A percentile compares a stretch with the other conserved stretches of the same genome.
Evolutionary conservation across 2,113 vertebrate genomes (phyloP).

Genomic region (Microcebus ravelobensis): DNA sequence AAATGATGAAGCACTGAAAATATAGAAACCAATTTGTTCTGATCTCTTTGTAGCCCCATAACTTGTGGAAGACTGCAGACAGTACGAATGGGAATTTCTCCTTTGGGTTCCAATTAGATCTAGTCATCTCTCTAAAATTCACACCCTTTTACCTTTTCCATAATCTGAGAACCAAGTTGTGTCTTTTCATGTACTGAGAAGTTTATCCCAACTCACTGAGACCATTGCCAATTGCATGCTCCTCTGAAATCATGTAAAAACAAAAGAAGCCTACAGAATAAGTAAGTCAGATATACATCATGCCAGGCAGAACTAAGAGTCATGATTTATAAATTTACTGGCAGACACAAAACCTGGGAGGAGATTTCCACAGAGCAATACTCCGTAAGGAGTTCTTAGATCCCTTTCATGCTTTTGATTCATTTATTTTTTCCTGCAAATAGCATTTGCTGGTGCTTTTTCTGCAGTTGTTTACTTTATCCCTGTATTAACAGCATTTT

Average conservation of each 20-base stretch:
- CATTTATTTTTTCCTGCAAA: background rate
- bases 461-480: background rate
- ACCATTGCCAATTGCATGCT: fast-evolving
- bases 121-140: fast-evolving
- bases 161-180: background rate
- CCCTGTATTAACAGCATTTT: background rate
- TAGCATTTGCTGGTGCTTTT: fast-evolving
- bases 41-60: background rate
- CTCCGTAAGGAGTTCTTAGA: background rate
- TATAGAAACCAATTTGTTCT: background rate
- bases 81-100: background rate
- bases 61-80: background rate
- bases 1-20: fast-evolving
- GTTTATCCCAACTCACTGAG: background rate
- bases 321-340: fast-evolving
- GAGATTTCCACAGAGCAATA: background rate
- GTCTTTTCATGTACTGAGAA: background rate
- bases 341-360: background rate
- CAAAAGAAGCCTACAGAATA: background rate
- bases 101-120: background rate
- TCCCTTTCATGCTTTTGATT: background rate
- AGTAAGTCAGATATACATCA: fast-evolving
- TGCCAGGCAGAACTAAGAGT: background rate
- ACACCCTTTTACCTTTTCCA: background rate
- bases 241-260: background rate